Evolutionary conservation across 2,797 vertebrate genomes (phyloP).

Genomic region (Brachyalestes nurse): DNA sequence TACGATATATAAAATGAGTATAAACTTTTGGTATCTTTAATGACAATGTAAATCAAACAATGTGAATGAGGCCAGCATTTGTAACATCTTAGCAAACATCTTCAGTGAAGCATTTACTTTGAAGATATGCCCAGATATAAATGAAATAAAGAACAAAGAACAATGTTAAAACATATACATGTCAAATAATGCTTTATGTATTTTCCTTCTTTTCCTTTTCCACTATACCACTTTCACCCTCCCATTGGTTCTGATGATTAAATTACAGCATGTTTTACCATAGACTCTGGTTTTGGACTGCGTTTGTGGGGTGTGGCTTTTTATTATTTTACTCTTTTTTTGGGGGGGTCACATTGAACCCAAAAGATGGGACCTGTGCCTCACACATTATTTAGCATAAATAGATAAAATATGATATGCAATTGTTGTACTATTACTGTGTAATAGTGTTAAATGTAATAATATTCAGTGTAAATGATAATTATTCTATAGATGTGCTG

Average conservation of each 20-base stretch:
- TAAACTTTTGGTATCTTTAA: background rate
- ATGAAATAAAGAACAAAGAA: background rate
- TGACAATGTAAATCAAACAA: background rate
- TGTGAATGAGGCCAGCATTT: background rate
- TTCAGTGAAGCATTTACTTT: background rate
- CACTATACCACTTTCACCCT: slow-evolving; percentile 6
- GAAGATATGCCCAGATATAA: background rate
- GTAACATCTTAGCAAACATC: background rate
- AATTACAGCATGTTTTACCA: slow-evolving; percentile 31
- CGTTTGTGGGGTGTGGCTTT: slow-evolving; percentile 6
- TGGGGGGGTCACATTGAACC: background rate
- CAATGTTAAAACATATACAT: background rate
- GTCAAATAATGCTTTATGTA: background rate
- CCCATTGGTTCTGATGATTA: slow-evolving; percentile 29
- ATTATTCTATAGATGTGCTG: no score
- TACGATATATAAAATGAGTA: background rate
- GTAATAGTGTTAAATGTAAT: background rate
- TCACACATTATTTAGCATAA: background rate
- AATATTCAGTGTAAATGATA: no score
- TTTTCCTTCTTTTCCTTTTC: background rate
- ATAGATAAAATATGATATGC: background rate
- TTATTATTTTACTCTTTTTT: slow-evolving; percentile 25
- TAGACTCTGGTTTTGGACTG: slow-evolving; percentile 35
- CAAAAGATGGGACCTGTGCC: background rate
- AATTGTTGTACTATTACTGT: background rate